Evolutionary conservation across 2,113 vertebrate genomes (phyloP), one percentile per base, ranked within the genome.

Genomic region (Dipodomys ordii): DNA sequence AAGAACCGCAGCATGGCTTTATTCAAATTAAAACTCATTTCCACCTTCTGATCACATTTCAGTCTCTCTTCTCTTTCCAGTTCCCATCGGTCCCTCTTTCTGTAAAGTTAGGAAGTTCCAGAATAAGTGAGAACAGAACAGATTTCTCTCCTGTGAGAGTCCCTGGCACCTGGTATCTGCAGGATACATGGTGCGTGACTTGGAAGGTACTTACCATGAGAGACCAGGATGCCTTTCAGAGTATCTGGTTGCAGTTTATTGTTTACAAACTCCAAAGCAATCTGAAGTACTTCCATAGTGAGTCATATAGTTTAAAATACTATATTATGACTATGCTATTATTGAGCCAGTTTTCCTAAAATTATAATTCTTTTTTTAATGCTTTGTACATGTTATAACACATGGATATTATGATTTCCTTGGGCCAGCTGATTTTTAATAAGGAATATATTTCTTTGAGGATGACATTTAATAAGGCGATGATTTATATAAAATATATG

Each of bases 81-180:
- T n/a, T 30, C 1, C 1, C 23, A 30, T 25, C n/a, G 39, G 7
- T 9, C 64, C 68, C 86, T 57, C 7, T 73, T 68, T 44, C 39
- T 53, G 13, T 65, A 32, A 76, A 53, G 11, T 83, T 12, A 68
- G 60, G 20, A 64, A 35, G 13, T 23, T n/a, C 64, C 64, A 53
- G 2, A 9, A 46, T 27, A 28, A 23, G 5, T 73, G 12, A 71
- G 57, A 13, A 16, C 13, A 62, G 68, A 39, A 10, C 4, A 2
- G 19, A 32, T 68, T 65, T 22, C 0, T n/a, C 72, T 74, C 27
- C 32, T 22, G 0, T 9, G 27, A 57, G n/a, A 25, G 20, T 11
- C 0, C 0, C 46, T 28, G 12, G 30, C 30, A 12, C 25, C 60
- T 64, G 1, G 18, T 68, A 28, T 7, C 0, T n/a, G 16, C 1